Base-by-base conservation (phyloP, 2,797 vertebrate genomes). In the Knipowitschia caucasica region DNA sequence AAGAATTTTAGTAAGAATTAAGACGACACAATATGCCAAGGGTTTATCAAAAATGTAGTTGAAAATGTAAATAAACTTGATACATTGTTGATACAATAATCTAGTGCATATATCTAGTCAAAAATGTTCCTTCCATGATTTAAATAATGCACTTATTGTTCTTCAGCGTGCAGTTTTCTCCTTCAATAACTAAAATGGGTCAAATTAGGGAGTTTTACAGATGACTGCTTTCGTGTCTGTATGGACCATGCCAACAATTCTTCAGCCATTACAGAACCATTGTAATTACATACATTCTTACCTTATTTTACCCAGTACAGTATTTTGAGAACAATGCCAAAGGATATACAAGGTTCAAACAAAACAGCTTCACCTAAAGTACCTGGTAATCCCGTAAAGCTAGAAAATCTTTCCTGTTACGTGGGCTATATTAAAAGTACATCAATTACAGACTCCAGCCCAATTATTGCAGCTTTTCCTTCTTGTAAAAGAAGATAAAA, bases 381-480 rank as follows among this genome's bases (percentile, higher is more conserved):
- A 23, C 59, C 40, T 23, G 1, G 14, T 43, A 43, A 25, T 50
- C 35, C 43, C 40, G 63, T 60, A 81, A 80, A 58, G 69, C 62
- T 58, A 51, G 62, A 62, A 68, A 31, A 39, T 24, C 64, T 73
- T 61, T 81, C 52, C 64, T 47, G 35, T 68, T 69, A 83, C 81
- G 77, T 85, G 72, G 4, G 64, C 60, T 77, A 31, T 77, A 31
- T 71, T 86, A 83, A 68, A 86, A 88, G 89, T 69, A 83, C 50
- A 74, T 67, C 60, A 51, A 78, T 86, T 77, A 77, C 30, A 62
- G 74, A 75, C 50, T 64, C 67, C 60, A 31, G 78, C 82, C 82
- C 84, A 69, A 85, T 76, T 61, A 83, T 78, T 84, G 75, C 55
- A 59, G 77, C 73, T 73, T 85, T 82, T 86, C 84, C 73, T 73